Conservation (phyloP, 1,140 invertebrate genomes). For the Cherax destructor region DNA sequence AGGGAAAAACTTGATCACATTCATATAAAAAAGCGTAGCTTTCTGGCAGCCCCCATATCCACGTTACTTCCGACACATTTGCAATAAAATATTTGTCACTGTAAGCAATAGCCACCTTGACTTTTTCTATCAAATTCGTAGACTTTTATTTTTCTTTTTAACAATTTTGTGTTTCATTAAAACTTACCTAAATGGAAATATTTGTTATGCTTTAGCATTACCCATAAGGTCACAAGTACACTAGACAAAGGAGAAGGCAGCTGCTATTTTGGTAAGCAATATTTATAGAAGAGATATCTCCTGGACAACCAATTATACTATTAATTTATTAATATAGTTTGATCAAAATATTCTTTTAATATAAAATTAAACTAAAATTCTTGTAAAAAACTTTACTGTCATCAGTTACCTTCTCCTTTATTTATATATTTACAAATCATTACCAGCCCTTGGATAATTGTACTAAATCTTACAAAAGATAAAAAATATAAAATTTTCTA, state of each 20-base stretch:
- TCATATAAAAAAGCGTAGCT: conserved; percentile 53
- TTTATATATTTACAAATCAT: conserved; percentile 6
- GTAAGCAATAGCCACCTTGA: too few relatives aligned
- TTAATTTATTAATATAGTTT: too few relatives aligned
- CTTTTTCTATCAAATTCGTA: too few relatives aligned
- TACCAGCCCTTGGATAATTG: neutral
- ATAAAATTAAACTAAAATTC: neutral
- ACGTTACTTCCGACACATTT: conserved; percentile 4
- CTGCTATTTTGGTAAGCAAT: neutral
- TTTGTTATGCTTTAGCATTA: neutral
- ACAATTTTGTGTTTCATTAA: neutral
- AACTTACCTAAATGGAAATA: neutral
- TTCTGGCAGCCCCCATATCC: conserved; percentile 49
- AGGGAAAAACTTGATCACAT: conserved; percentile 53
- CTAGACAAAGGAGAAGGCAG: neutral
- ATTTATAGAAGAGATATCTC: too few relatives aligned
- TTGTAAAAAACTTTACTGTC: neutral
- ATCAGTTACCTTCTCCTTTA: neutral
- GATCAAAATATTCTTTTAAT: neutral
- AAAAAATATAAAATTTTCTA: neutral
- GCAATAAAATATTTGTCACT: neutral
- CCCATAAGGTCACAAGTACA: neutral
- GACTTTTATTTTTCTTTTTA: neutral
- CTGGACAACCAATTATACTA: too few relatives aligned
- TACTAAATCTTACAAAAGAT: neutral